Base-by-base conservation (phyloP, 2,888 invertebrate species). In the Diarsia mendica region DNA sequence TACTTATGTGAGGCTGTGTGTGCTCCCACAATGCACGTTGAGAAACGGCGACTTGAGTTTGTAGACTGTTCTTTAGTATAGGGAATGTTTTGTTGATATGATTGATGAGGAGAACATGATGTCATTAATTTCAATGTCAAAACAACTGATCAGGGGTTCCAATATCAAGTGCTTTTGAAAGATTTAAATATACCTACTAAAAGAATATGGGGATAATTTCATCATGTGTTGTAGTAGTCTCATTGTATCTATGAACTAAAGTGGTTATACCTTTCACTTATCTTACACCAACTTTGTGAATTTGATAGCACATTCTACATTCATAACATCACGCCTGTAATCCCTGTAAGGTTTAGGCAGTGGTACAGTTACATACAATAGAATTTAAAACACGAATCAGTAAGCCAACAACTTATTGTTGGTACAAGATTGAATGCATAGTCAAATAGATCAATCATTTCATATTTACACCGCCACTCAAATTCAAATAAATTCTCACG, bases 401-500 rank as follows among this genome's bases (percentile, higher is more conserved):
- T 55, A 46, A 65, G 18, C 18, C 46, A 20, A 28, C 23, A 4
- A 49, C 39, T 70, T 23, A 18, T 5, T 15, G 18, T 15, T 71
- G 23, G 11, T 39, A 2, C 5, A n/a, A 64, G 6, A 23, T 72
- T 74, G 1, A 51, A 53, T 46, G 8, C 8, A 49, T 33, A 28
- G 11, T 51, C 51, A 18, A 67, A 39, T 49, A 49, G 48, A 51
- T 15, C 49, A 44, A 48, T 13, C 28, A 28, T 78, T 6, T 51
- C 13, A 39, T 44, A 13, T 64, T 64, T 63, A 3, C 18, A 61
- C n/a, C n/a, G 15, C 11, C 18, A 13, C 39, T 28, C 5, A 61
- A 55, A 72, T 28, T 20, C 39, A 48, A 53, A 69, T 61, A 64
- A 5, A 76, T 65, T 82, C 72, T 11, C 72, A 71, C 64, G 70